Evolutionary conservation across 2,113 vertebrate genomes (phyloP).

Genomic region (Macroglossus sobrinus): DNA sequence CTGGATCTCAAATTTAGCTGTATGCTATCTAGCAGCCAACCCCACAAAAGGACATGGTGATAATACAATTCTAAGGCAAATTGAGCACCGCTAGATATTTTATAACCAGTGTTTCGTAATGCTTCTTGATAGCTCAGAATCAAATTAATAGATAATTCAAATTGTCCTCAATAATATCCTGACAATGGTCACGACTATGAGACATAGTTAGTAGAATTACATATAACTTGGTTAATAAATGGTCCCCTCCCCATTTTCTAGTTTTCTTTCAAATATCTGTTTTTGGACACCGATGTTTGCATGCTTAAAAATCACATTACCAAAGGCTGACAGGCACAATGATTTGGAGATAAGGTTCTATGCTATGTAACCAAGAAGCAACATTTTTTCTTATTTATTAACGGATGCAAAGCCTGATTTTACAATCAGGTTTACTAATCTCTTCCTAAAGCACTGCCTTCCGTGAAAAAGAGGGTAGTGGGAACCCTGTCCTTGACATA

Average conservation of each 20-base stretch:
- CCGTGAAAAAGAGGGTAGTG: neutral
- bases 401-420: neutral
- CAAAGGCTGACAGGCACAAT: neutral
- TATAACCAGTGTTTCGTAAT: neutral
- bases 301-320: neutral
- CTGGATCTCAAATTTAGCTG: neutral
- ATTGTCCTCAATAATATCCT: neutral
- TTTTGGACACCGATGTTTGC: neutral
- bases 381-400: neutral
- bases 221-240: neutral
- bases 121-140: neutral
- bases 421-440: neutral
- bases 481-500: neutral
- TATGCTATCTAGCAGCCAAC: neutral
- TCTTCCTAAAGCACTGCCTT: neutral
- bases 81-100: neutral
- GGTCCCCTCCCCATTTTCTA: neutral
- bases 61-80: neutral
- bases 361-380: neutral
- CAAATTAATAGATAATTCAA: neutral
- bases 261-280: neutral
- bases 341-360: neutral
- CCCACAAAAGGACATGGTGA: neutral
- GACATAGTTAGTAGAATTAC: neutral
- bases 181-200: neutral